Base-by-base conservation (phyloP, 2,888 invertebrate species). In the Boloria selene region DNA sequence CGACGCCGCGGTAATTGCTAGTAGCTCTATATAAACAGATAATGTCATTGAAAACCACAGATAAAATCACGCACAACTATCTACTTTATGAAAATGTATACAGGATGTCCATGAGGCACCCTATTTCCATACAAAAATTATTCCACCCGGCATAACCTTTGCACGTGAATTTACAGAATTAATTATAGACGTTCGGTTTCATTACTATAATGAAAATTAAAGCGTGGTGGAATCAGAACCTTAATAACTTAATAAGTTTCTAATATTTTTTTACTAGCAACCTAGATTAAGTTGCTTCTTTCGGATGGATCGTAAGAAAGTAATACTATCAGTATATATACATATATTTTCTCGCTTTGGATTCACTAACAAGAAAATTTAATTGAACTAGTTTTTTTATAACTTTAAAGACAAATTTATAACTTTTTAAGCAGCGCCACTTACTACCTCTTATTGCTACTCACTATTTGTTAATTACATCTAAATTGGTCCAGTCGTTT, bases 121-220 rank as follows among this genome's bases (percentile, higher is more conserved):
- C 17, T 4, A 67, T 67, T 70, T 64, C 54, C 64, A 67, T 70
- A 68, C 65, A 65, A 70, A 64, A 65, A 64, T 44, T 59, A 68
- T 62, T 59, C 49, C 18, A 61, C 61, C 64, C 66, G 60, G 38
- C 64, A 16, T 56, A 42, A 70, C 61, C 70, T 66, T 55, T 64
- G 53, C 58, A 64, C 66, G 58, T 67, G 59, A 65, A 55, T 70
- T 59, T 64, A 67, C 59, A 54, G 47, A 54, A 70, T 60, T 62
- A 38, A 50, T 45, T 64, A 60, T 51, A 58, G 50, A 59, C 17
- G 26, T 55, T 64, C 45, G 54, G n/a, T 55, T 47, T 26, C 38
- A 56, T 26, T 49, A 53, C n/a, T 45, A 31, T 2, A 51, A 58
- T 53, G 50, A 22, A 44, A 4, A 13, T 26, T 45, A 16, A 56